Evolutionary conservation across 2,113 vertebrate species (phyloP), one percentile per base, ranked within the genome.

Genomic region (Sphyrna mokarran): DNA sequence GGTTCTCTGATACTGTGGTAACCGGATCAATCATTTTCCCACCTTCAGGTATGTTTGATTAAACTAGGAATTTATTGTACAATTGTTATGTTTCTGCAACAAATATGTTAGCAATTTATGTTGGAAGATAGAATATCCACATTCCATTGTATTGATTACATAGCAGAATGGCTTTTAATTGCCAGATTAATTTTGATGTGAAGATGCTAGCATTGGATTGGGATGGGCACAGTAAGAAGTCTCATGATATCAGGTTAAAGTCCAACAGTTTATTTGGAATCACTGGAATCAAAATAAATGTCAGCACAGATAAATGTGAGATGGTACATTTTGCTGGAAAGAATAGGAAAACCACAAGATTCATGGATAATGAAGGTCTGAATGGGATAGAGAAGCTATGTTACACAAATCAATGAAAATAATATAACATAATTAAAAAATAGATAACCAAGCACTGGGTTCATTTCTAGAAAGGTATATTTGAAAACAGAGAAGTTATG

Each of bases 11-110:
- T 96, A 97, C 97, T 5, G 97, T 99, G 33, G 97, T 98, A 97
- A 93, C 90, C 13, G 98, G 98, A 96, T 96, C 98, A 0, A 97
- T 99, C 94, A 98, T 99, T 96, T 99, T 99, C 96, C 98, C 99
- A 96, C 96, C 98, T 94, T 99, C 99, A 97, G 99, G 99, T 99
- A 98, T 33, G 86, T 96, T 96, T 69, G 22, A 95, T 85, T 83
- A 43, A 78, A 80, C 26, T 95, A 33, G 33, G 69, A 94, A 48
- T 89, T 95, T 78, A 58, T 69, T 69, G 66, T 61, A 95, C n/a
- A 61, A 63, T n/a, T n/a, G 14, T 91, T 18, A 22, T 89, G 72
- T 13, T 89, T 89, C 48, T 58, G 33, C 72, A 76, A 72, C n/a
- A 83, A 83, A 43, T 43, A 83, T 83, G 16, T 40, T 40, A 20